Conservation (phyloP, 2,797 vertebrate species). For the Pelodytes ibericus region DNA sequence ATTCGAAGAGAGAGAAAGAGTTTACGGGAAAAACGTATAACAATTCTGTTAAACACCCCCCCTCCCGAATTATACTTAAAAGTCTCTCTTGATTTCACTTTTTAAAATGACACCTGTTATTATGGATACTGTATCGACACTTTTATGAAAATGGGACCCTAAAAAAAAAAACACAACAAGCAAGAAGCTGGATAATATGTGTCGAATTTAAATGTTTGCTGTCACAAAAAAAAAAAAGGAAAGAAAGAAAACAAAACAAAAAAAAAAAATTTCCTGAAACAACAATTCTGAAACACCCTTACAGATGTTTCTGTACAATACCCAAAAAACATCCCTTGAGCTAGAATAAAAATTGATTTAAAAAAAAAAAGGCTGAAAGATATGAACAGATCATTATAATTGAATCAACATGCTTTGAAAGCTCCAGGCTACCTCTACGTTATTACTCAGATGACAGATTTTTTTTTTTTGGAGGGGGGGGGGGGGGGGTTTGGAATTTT, state of each 20-base stretch:
- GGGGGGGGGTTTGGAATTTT: conserved; percentile 72
- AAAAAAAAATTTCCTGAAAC: conserved; percentile 68
- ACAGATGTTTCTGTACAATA: conserved; percentile 68
- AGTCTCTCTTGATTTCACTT: no score
- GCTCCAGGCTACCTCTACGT: conserved; percentile 70
- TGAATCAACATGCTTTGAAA: conserved; percentile 72
- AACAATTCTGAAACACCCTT: conserved; percentile 63
- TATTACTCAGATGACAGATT: conserved; percentile 73
- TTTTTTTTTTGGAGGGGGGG: conserved; percentile 57
- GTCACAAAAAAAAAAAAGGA: conserved; percentile 9
- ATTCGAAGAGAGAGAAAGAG: background rate
- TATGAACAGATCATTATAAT: conserved; percentile 73
- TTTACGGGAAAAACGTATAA: background rate
- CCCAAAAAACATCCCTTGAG: conserved; percentile 63
- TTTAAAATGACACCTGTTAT: no score
- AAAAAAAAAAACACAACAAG: background rate
- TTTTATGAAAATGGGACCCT: no score
- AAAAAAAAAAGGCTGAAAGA: conserved; percentile 65
- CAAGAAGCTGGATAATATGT: conserved; percentile 8
- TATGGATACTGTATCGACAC: no score
- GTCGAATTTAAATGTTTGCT: conserved; percentile 17
- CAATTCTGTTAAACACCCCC: background rate
- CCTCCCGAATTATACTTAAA: no score
- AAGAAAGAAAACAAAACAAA: conserved; percentile 14
- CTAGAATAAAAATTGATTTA: conserved; percentile 76